These are phyloP conservation scores for Okapia johnstoni DNA, from an alignment of 2,113 vertebrate species.

Conservation along the genomic window DNA sequence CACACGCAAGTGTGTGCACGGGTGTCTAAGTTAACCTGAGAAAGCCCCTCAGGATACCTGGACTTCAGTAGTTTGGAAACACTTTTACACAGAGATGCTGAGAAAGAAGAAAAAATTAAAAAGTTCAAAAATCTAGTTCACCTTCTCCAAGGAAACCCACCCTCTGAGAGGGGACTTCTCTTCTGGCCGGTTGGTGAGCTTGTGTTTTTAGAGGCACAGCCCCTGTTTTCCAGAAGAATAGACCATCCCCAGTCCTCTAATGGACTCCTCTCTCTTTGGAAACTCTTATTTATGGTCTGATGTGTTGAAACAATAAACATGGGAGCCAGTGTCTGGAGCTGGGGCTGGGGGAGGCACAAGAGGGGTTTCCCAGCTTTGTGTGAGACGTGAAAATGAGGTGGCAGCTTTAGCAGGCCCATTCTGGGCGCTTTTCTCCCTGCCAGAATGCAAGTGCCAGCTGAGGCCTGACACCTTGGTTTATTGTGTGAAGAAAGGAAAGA, in stretches of 20 bases:
- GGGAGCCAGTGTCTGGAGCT: not conserved
- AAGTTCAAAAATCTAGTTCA: not conserved
- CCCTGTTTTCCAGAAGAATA: not conserved
- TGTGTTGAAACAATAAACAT: constrained; percentile 47
- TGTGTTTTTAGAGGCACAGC: not conserved
- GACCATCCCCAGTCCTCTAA: not conserved
- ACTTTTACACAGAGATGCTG: not conserved
- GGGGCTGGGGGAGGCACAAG: accelerated
- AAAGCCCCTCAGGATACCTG: not conserved
- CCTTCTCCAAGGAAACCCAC: not conserved
- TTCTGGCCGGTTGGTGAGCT: accelerated
- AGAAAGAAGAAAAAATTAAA: not conserved
- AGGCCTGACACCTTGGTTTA: constrained; percentile 78
- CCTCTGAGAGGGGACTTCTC: not conserved
- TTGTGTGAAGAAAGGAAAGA: constrained; percentile 77
- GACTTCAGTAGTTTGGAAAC: not conserved
- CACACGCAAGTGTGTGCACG: not conserved
- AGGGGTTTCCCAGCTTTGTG: constrained; percentile 44
- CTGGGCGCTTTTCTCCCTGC: constrained; percentile 61
- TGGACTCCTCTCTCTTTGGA: accelerated
- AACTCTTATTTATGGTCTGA: constrained; percentile 57
- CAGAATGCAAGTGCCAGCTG: constrained; percentile 76
- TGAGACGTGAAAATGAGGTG: constrained; percentile 61
- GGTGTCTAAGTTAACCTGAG: not conserved
- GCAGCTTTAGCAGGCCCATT: constrained; percentile 71